Percentiles rank a stretch among this genome's conserved stretches.
These are phyloP conservation scores for Ardeotis arabs DNA, from an alignment of 2,113 vertebrate genomes.

Conservation along the genomic window DNA sequence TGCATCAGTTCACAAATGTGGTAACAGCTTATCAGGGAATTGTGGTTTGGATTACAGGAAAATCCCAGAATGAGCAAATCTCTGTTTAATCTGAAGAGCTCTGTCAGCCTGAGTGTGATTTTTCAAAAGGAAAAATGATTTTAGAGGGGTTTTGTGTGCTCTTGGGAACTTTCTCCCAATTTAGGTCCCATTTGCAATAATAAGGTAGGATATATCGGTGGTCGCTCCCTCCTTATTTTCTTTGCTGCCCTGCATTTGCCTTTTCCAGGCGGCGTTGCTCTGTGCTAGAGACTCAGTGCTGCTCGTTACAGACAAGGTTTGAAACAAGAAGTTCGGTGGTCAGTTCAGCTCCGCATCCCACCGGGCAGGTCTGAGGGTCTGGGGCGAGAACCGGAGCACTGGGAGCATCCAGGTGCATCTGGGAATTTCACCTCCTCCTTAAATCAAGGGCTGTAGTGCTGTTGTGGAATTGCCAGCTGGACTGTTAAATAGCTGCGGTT, in stretches of 20 bases:
- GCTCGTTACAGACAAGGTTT: not conserved
- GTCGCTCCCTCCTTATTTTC: not conserved
- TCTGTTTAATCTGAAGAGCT: not conserved
- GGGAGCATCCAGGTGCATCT: not conserved
- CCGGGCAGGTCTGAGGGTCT: not conserved
- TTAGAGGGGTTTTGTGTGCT: not conserved
- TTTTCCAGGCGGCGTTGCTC: not conserved
- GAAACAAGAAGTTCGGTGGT: not conserved
- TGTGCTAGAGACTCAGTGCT: not conserved
- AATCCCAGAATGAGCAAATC: constrained; percentile 1
- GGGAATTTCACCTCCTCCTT: not conserved
- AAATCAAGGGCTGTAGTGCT: not conserved
- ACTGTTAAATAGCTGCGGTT: constrained; percentile 46
- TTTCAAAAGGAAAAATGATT: not conserved
- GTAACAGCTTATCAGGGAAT: constrained; percentile 27
- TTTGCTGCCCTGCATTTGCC: not conserved
- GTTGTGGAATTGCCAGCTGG: constrained; percentile 48
- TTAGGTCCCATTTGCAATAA: not conserved
- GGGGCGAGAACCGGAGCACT: not conserved
- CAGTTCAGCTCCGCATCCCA: not conserved
- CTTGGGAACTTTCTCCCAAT: not conserved
- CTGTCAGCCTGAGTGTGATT: not conserved
- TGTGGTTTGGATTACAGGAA: constrained; percentile 48
- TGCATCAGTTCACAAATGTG: not conserved
- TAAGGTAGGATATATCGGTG: not conserved